A percentile compares a stretch with the other conserved stretches of the same genome.
These are phyloP conservation scores for Poecilia velifera DNA, from an alignment of 2,797 vertebrate species.

Conservation along the genomic window DNA sequence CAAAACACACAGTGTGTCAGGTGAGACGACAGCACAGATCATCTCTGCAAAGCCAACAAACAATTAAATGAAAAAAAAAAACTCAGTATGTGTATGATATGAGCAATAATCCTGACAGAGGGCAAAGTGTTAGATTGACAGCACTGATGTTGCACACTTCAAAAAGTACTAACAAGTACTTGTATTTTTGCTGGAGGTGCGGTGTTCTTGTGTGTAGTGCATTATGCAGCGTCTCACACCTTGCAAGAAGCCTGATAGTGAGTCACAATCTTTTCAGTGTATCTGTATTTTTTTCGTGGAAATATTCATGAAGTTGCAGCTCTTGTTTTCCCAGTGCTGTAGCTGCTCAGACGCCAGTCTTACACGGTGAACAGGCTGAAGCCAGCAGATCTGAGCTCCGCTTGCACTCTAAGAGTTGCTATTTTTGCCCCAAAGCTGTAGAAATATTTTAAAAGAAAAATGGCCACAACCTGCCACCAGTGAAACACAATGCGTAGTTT, in stretches of 20 bases:
- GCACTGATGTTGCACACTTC: slow-evolving; percentile 38
- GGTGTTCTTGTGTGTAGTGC: slow-evolving; percentile 36
- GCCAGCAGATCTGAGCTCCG: slow-evolving; percentile 23
- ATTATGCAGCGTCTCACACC: slow-evolving; percentile 46
- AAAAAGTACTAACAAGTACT: slow-evolving; percentile 32
- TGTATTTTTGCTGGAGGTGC: slow-evolving; percentile 24
- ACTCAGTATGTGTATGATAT: slow-evolving; percentile 16
- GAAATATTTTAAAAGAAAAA: slow-evolving; percentile 13
- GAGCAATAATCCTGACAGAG: slow-evolving; percentile 41
- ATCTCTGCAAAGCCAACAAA: slow-evolving; percentile 28
- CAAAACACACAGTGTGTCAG: slow-evolving; percentile 55
- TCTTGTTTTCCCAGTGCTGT: slow-evolving; percentile 24
- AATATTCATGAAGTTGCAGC: slow-evolving; percentile 56
- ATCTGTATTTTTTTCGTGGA: slow-evolving; percentile 36
- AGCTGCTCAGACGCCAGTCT: slow-evolving; percentile 6
- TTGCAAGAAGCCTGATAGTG: slow-evolving; percentile 43
- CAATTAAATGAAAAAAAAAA: slow-evolving; percentile 10
- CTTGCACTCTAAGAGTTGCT: slow-evolving; percentile 9
- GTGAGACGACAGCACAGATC: slow-evolving; percentile 47
- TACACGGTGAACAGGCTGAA: slow-evolving; percentile 20
- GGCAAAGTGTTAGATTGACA: slow-evolving; percentile 32
- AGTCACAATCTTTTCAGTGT: slow-evolving; percentile 20
- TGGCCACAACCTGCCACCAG: slow-evolving; percentile 10
- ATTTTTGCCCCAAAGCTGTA: slow-evolving; percentile 32
- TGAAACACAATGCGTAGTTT: slow-evolving; percentile 31